Evolutionary conservation across 1,140 invertebrate genomes (phyloP), one percentile per base, ranked within the genome.

Genomic region (Pseudomyrmex cubaensis): DNA sequence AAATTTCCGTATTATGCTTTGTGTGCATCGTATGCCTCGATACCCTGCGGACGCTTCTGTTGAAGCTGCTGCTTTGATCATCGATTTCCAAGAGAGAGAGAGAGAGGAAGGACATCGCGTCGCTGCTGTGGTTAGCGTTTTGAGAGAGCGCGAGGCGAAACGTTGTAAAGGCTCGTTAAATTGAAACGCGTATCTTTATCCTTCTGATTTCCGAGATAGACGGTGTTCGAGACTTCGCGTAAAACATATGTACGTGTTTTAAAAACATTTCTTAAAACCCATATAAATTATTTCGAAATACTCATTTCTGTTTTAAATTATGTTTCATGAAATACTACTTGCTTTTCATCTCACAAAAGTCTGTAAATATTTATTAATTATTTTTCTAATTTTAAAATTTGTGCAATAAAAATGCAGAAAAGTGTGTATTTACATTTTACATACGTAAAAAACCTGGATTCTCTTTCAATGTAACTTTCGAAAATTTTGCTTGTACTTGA

Each of bases 1-100:
- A 90, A 84, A 86, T 90, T 88, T 85, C 63, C 82, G 85, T 83
- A 86, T 86, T 85, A 85, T 76, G 75, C 64, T 80, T 59, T 35
- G 56, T 64, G 61, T 77, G 54, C 59, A 50, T 54, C 46, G 56
- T 64, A 56, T 77, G 54, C 59, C 56, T 54, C 76, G 76, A 82
- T 85, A 76, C 22, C 59, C 20, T 35, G 52, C 80, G 73, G 17
- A 56, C 57, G 44, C 25, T 35, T 35, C 73, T 22, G 25, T 12
- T 76, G 61, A 83, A 61, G 50, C 56, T 57, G 56, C 64, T 86
- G 66, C 86, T 88, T 88, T 88, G 87, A 88, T 89, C 87, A 83
- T n/a, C 84, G 84, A 84, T 85, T 72, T 73, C 70, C 44, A 44
- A 59, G 66, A 61, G 75, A 25, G 63, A 52, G 75, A 59, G 66